Evolutionary conservation across 35 echinoderm and acorn worm genomes (phyloP), one percentile per base, ranked within the genome.

Genomic region (Apostichopus parvimensis): DNA sequence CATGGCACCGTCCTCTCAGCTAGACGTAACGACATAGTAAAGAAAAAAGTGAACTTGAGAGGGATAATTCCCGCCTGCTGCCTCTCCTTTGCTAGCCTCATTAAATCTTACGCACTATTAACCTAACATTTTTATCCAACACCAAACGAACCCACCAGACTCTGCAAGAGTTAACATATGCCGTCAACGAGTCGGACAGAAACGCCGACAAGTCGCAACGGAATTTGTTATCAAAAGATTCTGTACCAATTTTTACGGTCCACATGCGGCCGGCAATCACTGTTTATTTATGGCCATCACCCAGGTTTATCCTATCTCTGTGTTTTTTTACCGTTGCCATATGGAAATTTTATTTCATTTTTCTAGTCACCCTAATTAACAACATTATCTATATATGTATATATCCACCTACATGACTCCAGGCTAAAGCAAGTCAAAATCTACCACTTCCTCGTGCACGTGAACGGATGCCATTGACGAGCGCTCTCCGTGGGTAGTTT

Each of bases 181-280:
- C 81, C 81, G 81, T 84, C 81, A 17, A 84, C 53, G 4, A 84
- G 81, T 84, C 54, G 81, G 81, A 84, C 56, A 84, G 15, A 84
- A 59, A 84, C 57, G 81, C 81, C 81, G 81, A 54, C 81, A 84
- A 18, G 81, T 56, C 81, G 55, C 24, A 59, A n/a, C 81, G 24
- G 57, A 84, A 84, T 84, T 84, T 84, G 81, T 59, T 84, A 84
- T 84, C 81, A 58, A 84, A 84, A 84, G 81, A 75, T 75, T 84
- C 57, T 17, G 81, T 84, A 22, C n/a, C 81, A 56, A 84, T 58
- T 84, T 84, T 84, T 84, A 84, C 81, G 81, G 81, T 84, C 81
- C 81, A 84, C 22, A 23, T 57, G 54, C 13, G 57, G 81, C 15
- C 20, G 53, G 81, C 81, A 84, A 84, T 84, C 81, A 84, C 25